Percentiles rank a stretch among this genome's conserved stretches.
These are phyloP conservation scores for Melanotaenia nigrans DNA, from an alignment of 2,797 vertebrate species.

Conservation along the genomic window DNA sequence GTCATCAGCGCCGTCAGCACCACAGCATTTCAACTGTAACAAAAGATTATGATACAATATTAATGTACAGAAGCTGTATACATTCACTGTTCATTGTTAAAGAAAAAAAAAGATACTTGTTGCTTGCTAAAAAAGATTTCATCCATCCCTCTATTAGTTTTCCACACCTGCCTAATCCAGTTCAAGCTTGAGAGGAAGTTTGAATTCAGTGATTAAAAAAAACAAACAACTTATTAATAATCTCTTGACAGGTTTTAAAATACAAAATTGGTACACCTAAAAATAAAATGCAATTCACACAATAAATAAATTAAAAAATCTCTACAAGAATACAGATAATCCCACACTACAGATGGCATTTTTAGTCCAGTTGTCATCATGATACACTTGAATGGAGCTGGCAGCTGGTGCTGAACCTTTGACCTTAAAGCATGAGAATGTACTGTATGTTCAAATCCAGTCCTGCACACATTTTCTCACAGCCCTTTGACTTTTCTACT, in stretches of 20 bases:
- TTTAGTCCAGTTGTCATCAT: too few relatives aligned
- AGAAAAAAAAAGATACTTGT: neutral
- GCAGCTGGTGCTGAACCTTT: neutral
- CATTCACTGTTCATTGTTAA: neutral
- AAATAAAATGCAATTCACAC: neutral
- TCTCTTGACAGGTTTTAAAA: neutral
- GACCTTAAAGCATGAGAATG: neutral
- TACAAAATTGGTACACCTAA: neutral
- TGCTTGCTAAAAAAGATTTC: neutral
- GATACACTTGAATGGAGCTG: neutral
- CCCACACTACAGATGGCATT: neutral
- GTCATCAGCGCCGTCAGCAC: slow-evolving; percentile 38
- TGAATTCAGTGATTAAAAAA: neutral
- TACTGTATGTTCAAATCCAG: neutral
- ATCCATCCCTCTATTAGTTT: too few relatives aligned
- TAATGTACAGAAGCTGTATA: neutral
- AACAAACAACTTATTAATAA: too few relatives aligned
- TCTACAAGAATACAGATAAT: neutral
- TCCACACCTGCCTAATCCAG: neutral
- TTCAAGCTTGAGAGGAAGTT: neutral
- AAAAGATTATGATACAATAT: neutral
- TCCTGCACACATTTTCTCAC: too few relatives aligned
- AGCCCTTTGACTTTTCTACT: too few relatives aligned
- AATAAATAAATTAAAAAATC: neutral
- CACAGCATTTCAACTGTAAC: slow-evolving; percentile 61